Evolutionary conservation across 2,113 vertebrate species (phyloP).

Genomic region (Bubo bubo): DNA sequence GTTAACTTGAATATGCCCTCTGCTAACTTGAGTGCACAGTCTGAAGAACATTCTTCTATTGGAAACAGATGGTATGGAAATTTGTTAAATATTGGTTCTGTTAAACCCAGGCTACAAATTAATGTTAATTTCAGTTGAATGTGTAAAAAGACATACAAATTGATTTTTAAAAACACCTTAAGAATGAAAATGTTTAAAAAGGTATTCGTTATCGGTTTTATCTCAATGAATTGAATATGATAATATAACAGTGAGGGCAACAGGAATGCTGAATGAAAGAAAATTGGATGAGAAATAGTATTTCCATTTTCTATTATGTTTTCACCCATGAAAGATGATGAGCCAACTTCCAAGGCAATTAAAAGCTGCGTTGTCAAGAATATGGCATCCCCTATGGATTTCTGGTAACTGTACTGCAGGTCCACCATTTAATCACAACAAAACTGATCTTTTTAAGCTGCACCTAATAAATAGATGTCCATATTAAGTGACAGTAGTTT

Average conservation of each 20-base stretch:
- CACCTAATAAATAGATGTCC: background rate
- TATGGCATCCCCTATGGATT: slow-evolving; percentile 33
- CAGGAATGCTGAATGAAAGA: background rate
- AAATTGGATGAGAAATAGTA: background rate
- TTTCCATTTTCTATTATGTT: slow-evolving; percentile 7
- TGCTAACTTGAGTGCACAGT: background rate
- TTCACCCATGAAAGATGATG: background rate
- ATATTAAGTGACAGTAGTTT: background rate
- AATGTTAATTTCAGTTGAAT: background rate
- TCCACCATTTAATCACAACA: background rate
- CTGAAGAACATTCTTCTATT: background rate
- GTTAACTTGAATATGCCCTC: background rate
- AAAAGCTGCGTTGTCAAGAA: slow-evolving; percentile 42
- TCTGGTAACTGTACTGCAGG: background rate
- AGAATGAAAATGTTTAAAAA: background rate
- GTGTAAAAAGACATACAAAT: background rate
- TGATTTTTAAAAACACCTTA: background rate
- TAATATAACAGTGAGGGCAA: background rate
- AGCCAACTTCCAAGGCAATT: slow-evolving; percentile 6
- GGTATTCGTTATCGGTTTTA: background rate
- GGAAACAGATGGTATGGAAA: background rate
- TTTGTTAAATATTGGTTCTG: background rate
- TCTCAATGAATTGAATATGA: background rate
- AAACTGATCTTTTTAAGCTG: background rate
- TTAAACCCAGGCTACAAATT: background rate